A percentile compares a stretch with the other conserved stretches of the same genome.
phyloP scores from a whole-genome alignment of 2,888 invertebrate genomes.

The Luperina testacea region DNA sequence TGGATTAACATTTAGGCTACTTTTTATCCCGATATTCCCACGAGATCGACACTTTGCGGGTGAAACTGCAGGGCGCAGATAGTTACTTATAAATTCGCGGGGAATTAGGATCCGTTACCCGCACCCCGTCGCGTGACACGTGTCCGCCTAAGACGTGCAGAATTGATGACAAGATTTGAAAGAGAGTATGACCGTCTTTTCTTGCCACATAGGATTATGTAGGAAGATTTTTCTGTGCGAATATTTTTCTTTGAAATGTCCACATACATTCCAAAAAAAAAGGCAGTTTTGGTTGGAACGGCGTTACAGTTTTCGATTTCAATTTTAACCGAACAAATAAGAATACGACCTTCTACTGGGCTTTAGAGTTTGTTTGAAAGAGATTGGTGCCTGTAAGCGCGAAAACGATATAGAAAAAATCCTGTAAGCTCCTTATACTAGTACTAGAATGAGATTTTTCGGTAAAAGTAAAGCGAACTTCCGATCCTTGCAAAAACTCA shows the following conservation, averaged over 20 bases:
- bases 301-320: constrained; percentile 1
- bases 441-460: neutral
- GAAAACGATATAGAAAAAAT: neutral
- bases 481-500: neutral
- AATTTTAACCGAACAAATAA: constrained; percentile 23
- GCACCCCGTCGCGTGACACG: neutral
- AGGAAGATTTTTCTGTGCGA: neutral
- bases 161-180: neutral
- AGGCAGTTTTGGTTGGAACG: neutral
- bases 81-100: too few relatives aligned
- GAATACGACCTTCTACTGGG: constrained; percentile 5
- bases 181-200: neutral
- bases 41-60: too few relatives aligned
- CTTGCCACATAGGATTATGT: neutral
- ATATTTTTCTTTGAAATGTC: neutral
- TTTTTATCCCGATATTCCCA: too few relatives aligned
- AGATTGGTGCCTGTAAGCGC: neutral
- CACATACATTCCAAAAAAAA: neutral
- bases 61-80: too few relatives aligned
- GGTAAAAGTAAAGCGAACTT: neutral
- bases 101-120: neutral
- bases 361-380: neutral
- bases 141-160: neutral
- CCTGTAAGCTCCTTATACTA: neutral
- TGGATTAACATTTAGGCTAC: too few relatives aligned